These are phyloP conservation scores for Ornithoptera priamus DNA, from an alignment of 2,888 invertebrate species.

Conservation along the genomic window DNA sequence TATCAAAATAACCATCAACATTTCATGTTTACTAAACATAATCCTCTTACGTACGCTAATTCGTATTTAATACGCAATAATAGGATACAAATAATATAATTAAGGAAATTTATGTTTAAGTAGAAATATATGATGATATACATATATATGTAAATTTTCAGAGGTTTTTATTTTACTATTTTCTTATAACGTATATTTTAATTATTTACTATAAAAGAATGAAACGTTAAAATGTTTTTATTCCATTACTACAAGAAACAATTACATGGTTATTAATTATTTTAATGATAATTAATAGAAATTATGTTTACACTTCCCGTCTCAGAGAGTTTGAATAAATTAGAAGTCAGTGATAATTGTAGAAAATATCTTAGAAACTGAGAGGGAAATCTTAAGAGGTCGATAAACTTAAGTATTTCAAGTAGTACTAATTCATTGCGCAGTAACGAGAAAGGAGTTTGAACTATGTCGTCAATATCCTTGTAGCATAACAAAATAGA, in stretches of 20 bases:
- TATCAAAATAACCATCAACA: not conserved
- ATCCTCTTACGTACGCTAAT: not conserved
- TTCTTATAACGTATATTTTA: too few species aligned
- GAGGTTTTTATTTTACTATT: too few species aligned
- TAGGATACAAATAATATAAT: not conserved
- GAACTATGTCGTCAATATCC: not conserved
- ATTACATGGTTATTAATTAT: too few species aligned
- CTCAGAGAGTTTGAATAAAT: not conserved
- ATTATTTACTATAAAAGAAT: too few species aligned
- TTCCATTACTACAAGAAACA: too few species aligned
- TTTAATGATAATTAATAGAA: too few species aligned
- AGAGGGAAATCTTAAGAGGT: not conserved
- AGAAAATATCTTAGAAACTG: not conserved
- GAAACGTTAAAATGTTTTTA: too few species aligned
- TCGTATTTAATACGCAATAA: not conserved
- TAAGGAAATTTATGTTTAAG: not conserved
- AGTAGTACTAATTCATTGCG: not conserved
- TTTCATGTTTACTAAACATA: conserved; percentile 9
- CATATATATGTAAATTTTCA: too few species aligned
- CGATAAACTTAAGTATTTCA: not conserved
- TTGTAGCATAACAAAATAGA: not conserved
- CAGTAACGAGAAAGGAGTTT: not conserved
- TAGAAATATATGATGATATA: too few species aligned
- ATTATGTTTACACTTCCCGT: not conserved
- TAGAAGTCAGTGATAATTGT: not conserved